These are phyloP conservation scores for Colius striatus DNA, from an alignment of 2,113 vertebrate genomes.

Conservation along the genomic window DNA sequence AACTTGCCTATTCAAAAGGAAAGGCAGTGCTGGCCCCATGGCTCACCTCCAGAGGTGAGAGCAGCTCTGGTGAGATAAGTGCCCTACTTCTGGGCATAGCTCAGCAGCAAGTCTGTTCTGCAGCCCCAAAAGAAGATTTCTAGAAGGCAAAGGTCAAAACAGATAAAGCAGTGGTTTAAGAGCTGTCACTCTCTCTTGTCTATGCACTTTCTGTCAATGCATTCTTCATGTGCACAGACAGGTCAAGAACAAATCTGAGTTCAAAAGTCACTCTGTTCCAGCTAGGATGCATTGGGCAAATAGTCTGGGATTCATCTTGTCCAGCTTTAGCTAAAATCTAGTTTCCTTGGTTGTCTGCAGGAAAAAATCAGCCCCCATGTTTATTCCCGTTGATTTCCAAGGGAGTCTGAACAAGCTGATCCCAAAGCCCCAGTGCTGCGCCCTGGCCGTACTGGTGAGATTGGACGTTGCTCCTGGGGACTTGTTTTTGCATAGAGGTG, in stretches of 20 bases:
- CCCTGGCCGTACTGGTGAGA: background rate
- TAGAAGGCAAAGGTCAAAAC: slow-evolving; percentile 8
- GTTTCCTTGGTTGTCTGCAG: background rate
- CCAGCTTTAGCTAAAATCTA: background rate
- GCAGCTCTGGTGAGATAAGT: slow-evolving; percentile 25
- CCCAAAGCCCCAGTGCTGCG: background rate
- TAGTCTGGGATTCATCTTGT: background rate
- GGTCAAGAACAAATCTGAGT: background rate
- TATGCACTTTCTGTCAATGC: background rate
- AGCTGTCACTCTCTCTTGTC: background rate
- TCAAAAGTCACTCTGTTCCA: background rate
- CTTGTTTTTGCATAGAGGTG: background rate
- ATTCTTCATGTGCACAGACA: accelerated
- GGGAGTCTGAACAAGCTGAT: background rate
- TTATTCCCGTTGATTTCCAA: background rate
- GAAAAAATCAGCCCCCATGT: background rate
- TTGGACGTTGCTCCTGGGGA: background rate
- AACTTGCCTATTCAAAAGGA: accelerated
- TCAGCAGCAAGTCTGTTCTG: background rate
- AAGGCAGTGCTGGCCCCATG: accelerated
- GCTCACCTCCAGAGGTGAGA: background rate
- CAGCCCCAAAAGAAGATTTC: background rate
- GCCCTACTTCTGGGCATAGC: slow-evolving; percentile 24
- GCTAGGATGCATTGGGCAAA: background rate
- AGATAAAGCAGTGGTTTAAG: background rate